These are phyloP conservation scores for Ditylenchus weischeri DNA, from an alignment of 2,888 invertebrate genomes.

Conservation along the genomic window DNA sequence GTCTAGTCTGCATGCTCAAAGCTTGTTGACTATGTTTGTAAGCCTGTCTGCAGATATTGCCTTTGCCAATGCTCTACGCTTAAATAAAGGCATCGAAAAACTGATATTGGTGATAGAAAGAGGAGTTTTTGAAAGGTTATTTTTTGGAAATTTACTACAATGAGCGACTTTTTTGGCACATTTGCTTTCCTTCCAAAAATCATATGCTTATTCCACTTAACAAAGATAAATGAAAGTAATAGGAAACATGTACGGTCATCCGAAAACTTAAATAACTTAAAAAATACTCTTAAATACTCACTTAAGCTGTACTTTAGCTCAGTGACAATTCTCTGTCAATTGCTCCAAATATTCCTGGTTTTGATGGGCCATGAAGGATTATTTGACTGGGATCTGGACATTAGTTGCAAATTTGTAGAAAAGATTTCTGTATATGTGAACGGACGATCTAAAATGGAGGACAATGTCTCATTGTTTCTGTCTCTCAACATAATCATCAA, in stretches of 20 bases:
- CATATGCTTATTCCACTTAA: background rate
- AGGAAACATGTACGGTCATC: too few species aligned
- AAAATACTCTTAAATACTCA: too few species aligned
- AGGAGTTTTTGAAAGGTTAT: conserved; percentile 28
- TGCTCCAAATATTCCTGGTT: conserved; percentile 28
- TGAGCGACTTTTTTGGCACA: too few species aligned
- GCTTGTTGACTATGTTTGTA: conserved; percentile 19
- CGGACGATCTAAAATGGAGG: conserved; percentile 36
- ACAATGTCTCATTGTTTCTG: conserved; percentile 31
- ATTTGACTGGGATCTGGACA: conserved; percentile 5
- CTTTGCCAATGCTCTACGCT: conserved; percentile 26
- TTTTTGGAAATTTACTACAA: background rate
- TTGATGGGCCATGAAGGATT: conserved; percentile 29
- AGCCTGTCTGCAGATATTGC: conserved; percentile 30
- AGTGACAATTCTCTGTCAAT: conserved; percentile 12
- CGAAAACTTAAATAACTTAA: too few species aligned
- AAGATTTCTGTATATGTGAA: conserved; percentile 32
- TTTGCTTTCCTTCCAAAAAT: too few species aligned
- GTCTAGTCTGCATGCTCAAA: background rate
- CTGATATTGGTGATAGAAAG: conserved; percentile 28
- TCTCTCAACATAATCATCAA: conserved; percentile 28
- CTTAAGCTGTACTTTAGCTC: conserved; percentile 8
- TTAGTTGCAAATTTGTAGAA: conserved; percentile 29
- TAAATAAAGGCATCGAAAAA: conserved; percentile 21
- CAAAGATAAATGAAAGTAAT: too few species aligned